Percentiles rank a stretch among this genome's conserved stretches.
Conservation (phyloP, 2,797 vertebrate species). For the Eremophila alpestris region DNA sequence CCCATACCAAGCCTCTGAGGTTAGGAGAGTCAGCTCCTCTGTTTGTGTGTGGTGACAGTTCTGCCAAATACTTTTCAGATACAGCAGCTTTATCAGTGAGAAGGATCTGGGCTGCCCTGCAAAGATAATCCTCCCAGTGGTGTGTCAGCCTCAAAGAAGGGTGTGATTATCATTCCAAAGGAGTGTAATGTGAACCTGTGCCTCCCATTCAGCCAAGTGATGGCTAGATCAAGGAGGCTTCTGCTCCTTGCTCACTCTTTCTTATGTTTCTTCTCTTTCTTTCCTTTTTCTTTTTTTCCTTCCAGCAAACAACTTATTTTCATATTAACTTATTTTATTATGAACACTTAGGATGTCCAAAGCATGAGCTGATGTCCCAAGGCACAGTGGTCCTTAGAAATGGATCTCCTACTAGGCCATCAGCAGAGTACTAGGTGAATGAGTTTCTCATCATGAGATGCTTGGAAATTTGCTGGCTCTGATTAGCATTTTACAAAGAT, state of each 20-base stretch:
- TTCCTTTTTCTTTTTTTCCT: background rate
- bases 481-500: background rate
- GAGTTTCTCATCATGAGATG: background rate
- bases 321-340: background rate
- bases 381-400: background rate
- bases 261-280: background rate
- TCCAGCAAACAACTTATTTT: background rate
- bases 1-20: slow-evolving; percentile 31
- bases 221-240: background rate
- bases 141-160: slow-evolving; percentile 38
- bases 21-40: background rate
- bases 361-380: background rate
- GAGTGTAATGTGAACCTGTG: slow-evolving; percentile 16
- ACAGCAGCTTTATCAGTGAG: slow-evolving; percentile 29
- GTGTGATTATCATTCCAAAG: slow-evolving; percentile 55
- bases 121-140: slow-evolving; percentile 39
- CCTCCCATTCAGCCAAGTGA: background rate
- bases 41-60: background rate
- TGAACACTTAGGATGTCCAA: background rate
- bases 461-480: background rate
- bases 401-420: background rate
- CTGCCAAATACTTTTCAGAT: slow-evolving; percentile 39
- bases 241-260: background rate
- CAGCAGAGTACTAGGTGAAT: background rate
- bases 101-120: slow-evolving; percentile 29